These are phyloP conservation scores for Drosophila mimica DNA, from an alignment of 2,888 invertebrate species.

Conservation along the genomic window DNA sequence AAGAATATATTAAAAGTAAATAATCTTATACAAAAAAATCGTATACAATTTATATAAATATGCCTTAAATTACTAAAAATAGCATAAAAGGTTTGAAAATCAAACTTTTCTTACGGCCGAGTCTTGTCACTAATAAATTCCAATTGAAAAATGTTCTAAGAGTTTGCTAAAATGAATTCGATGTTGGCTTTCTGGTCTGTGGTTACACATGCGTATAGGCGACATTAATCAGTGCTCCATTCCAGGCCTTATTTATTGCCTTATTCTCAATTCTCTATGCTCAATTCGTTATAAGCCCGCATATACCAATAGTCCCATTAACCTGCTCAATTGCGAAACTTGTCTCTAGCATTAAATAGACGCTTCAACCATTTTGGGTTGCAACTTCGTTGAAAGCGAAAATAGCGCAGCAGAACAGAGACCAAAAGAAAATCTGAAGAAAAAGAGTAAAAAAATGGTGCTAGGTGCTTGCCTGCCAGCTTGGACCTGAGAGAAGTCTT, in stretches of 20 bases:
- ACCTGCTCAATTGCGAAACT: constrained; percentile 62
- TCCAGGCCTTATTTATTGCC: neutral
- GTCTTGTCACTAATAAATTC: neutral
- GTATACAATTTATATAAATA: too few species aligned
- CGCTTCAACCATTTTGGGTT: constrained; percentile 62
- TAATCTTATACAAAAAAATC: too few species aligned
- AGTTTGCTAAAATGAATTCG: neutral
- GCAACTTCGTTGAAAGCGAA: constrained; percentile 74
- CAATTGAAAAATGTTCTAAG: neutral
- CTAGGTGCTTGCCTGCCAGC: constrained; percentile 29
- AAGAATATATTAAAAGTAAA: neutral
- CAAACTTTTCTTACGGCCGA: neutral
- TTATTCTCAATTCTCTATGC: neutral
- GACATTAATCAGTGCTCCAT: neutral
- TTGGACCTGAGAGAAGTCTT: constrained; percentile 34
- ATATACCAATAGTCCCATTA: constrained; percentile 56
- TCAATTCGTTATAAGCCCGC: neutral
- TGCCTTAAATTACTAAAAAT: neutral
- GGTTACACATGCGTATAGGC: neutral
- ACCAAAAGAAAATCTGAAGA: constrained; percentile 2
- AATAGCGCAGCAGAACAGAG: constrained; percentile 60
- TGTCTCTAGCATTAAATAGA: constrained; percentile 50
- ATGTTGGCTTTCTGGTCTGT: neutral
- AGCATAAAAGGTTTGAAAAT: neutral
- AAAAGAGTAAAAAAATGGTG: constrained; percentile 16